Evolutionary conservation across 2,888 invertebrate genomes (phyloP).

Genomic region (Xestia xanthographa): DNA sequence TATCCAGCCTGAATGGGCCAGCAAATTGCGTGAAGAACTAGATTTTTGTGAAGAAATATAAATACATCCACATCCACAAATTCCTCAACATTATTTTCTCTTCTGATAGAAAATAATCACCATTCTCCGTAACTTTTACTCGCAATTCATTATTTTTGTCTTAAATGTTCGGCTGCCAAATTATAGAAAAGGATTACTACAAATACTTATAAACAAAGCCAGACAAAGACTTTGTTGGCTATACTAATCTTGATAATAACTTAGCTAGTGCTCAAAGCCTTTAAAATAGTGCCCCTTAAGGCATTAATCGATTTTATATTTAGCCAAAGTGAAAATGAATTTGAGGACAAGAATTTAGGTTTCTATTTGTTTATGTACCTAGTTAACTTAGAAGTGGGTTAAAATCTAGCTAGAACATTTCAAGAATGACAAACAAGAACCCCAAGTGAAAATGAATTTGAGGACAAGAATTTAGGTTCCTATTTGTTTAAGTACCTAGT

Average conservation of each 20-base stretch:
- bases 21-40: constrained; percentile 4
- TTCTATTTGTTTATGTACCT: constrained; percentile 15
- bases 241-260: constrained; percentile 39
- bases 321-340: constrained; percentile 29
- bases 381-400: neutral
- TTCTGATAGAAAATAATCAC: constrained; percentile 5
- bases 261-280: constrained; percentile 32
- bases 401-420: neutral
- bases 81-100: neutral
- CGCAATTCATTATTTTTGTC: constrained; percentile 4
- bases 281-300: constrained; percentile 33
- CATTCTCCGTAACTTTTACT: neutral
- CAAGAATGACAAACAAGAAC: neutral
- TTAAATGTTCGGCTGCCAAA: constrained; percentile 6
- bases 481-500: constrained; percentile 15
- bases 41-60: constrained; percentile 2
- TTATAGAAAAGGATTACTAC: constrained; percentile 29
- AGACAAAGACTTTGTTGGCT: constrained; percentile 35
- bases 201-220: constrained; percentile 21
- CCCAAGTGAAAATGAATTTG: constrained; percentile 31
- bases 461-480: constrained; percentile 5
- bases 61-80: neutral
- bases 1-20: neutral
- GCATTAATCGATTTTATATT: constrained; percentile 33
- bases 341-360: constrained; percentile 6